Conservation (phyloP, 2,113 vertebrate species). For the Suncus etruscus region DNA sequence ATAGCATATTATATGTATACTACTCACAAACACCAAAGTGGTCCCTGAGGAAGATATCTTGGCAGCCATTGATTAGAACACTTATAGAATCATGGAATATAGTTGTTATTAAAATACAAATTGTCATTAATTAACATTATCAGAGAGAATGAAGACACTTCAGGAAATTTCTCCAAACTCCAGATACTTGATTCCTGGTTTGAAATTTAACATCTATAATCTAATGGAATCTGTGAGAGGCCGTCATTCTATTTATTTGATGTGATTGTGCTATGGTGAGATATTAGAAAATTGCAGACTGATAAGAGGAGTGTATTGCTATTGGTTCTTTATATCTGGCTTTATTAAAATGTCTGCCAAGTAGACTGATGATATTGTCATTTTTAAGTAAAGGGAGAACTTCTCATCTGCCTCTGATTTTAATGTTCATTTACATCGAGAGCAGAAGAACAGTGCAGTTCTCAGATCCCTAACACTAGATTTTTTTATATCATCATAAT, state of each 20-base stretch:
- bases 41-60: constrained; percentile 44
- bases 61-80: constrained; percentile 68
- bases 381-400: constrained; percentile 39
- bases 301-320: constrained; percentile 55
- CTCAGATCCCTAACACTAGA: constrained; percentile 17
- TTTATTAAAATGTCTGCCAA: constrained; percentile 63
- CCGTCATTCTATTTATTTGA: constrained; percentile 72
- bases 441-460: neutral
- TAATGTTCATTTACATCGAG: constrained; percentile 60
- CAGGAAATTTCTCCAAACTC: constrained; percentile 59
- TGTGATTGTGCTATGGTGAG: constrained; percentile 65
- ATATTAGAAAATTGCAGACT: constrained; percentile 61
- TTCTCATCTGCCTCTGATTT: constrained; percentile 63
- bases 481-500: constrained; percentile 27
- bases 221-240: constrained; percentile 65
- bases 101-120: constrained; percentile 65
- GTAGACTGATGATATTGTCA: constrained; percentile 60
- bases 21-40: constrained; percentile 52
- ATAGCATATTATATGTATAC: neutral
- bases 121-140: constrained; percentile 68
- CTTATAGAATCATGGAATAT: constrained; percentile 59
- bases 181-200: constrained; percentile 71
- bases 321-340: constrained; percentile 63
- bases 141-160: constrained; percentile 58
- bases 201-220: constrained; percentile 71